Conservation (phyloP, 1,140 invertebrate genomes). For the Cherax destructor region DNA sequence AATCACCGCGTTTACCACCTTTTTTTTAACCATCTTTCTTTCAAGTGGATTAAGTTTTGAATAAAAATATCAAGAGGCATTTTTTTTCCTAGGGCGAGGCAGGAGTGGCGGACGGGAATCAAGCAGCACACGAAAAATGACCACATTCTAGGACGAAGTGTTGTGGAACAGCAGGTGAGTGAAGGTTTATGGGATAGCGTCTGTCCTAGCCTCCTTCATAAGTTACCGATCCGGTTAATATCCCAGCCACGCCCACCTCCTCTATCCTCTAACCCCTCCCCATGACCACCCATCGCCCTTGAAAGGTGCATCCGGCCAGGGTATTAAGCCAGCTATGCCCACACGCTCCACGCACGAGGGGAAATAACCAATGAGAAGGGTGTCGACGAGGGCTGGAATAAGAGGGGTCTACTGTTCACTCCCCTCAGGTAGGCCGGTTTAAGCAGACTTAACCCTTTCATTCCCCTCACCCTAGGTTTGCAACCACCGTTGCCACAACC, state of each 20-base stretch:
- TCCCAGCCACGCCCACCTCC: too few relatives aligned
- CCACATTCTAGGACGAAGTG: background rate
- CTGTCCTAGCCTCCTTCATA: background rate
- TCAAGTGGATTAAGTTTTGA: background rate
- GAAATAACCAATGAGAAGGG: background rate
- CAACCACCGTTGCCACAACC: conserved; percentile 31
- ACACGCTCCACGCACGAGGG: background rate
- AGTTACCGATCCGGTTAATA: conserved; percentile 35
- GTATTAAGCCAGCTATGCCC: too few relatives aligned
- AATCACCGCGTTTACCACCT: conserved; percentile 13
- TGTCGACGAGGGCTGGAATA: conserved; percentile 11
- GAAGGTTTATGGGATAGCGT: background rate
- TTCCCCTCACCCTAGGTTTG: conserved; percentile 46
- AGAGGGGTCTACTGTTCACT: conserved; percentile 12
- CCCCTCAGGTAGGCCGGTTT: conserved; percentile 30
- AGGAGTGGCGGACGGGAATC: background rate
- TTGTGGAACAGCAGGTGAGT: conserved; percentile 16
- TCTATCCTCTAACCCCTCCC: too few relatives aligned
- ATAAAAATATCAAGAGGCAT: background rate
- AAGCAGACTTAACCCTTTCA: conserved; percentile 54
- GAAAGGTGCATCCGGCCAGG: too few relatives aligned
- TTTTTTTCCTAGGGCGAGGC: background rate
- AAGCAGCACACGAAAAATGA: conserved; percentile 28
- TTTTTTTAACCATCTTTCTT: conserved; percentile 5
- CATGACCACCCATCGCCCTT: too few relatives aligned